phyloP scores from a whole-genome alignment of 1,140 invertebrate species.

The Drosophila seguyi region DNA sequence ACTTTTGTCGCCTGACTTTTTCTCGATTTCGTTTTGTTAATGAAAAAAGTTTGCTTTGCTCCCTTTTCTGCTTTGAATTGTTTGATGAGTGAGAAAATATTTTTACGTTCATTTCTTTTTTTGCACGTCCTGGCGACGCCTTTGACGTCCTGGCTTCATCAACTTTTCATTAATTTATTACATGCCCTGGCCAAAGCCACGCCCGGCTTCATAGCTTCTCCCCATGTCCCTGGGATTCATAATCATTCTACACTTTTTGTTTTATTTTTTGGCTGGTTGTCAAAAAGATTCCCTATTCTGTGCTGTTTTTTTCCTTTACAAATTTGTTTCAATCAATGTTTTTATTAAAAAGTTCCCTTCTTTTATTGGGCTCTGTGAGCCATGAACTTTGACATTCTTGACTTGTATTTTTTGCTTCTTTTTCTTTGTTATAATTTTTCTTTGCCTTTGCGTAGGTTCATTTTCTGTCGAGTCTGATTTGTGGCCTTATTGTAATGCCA shows the following conservation, averaged over 20 bases:
- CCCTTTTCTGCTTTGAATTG: constrained; percentile 38
- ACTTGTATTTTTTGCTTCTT: constrained; percentile 26
- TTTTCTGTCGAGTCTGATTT: background rate
- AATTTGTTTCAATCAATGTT: constrained; percentile 63
- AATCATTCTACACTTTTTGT: constrained; percentile 57
- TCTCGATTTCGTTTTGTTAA: constrained; percentile 66
- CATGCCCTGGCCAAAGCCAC: constrained; percentile 44
- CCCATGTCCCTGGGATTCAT: constrained; percentile 37
- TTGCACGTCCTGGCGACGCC: constrained; percentile 32
- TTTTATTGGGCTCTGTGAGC: constrained; percentile 24
- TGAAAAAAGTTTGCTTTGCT: constrained; percentile 67
- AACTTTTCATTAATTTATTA: constrained; percentile 79
- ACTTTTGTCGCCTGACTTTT: constrained; percentile 54
- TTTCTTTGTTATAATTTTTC: background rate
- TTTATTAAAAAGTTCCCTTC: constrained; percentile 63
- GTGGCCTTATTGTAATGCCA: constrained; percentile 9
- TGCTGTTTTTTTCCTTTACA: constrained; percentile 26
- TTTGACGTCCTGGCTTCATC: constrained; percentile 65
- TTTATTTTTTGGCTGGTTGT: constrained; percentile 24
- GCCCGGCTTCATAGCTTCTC: background rate
- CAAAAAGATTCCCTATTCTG: constrained; percentile 53
- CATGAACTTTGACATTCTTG: constrained; percentile 65
- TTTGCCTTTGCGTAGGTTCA: background rate
- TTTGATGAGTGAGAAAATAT: constrained; percentile 53
- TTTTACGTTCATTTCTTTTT: constrained; percentile 10